Percentiles rank a stretch among this genome's conserved stretches.
These are phyloP conservation scores for Zalophus californianus DNA, from an alignment of 2,797 vertebrate genomes.

Conservation along the genomic window DNA sequence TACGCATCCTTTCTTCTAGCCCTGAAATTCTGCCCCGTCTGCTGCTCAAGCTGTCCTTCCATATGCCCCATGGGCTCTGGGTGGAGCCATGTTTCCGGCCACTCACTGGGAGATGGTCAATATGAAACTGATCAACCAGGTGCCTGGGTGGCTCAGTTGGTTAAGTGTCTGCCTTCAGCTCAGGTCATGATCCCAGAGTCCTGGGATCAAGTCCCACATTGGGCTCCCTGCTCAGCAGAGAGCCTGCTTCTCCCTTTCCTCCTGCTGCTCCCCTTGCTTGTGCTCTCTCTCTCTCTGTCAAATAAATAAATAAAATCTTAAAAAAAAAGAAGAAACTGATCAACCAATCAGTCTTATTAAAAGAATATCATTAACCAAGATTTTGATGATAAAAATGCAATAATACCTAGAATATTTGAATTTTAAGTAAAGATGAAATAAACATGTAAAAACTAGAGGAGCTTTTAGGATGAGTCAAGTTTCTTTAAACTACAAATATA, in stretches of 20 bases:
- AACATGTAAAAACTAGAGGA: background rate
- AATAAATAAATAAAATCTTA: background rate
- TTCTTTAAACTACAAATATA: background rate
- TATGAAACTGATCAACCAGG: background rate
- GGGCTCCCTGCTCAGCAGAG: background rate
- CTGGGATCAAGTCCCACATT: background rate
- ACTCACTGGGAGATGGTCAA: background rate
- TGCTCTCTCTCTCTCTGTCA: background rate
- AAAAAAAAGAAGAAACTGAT: background rate
- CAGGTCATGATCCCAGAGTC: background rate
- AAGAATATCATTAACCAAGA: background rate
- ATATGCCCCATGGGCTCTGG: background rate
- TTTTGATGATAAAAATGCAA: background rate
- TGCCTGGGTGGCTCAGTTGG: background rate
- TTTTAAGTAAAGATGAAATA: slow-evolving; percentile 9
- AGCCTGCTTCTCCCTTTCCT: background rate
- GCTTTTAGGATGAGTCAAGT: background rate
- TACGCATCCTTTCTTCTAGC: background rate
- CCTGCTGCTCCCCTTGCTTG: background rate
- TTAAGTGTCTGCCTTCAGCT: background rate
- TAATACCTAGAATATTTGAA: slow-evolving; percentile 24
- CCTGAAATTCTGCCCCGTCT: background rate
- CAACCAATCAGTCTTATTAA: background rate
- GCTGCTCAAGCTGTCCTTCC: background rate
- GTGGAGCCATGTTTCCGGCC: background rate